phyloP scores from a whole-genome alignment of 2,113 vertebrate species.

The Sebastes schlegelii region DNA sequence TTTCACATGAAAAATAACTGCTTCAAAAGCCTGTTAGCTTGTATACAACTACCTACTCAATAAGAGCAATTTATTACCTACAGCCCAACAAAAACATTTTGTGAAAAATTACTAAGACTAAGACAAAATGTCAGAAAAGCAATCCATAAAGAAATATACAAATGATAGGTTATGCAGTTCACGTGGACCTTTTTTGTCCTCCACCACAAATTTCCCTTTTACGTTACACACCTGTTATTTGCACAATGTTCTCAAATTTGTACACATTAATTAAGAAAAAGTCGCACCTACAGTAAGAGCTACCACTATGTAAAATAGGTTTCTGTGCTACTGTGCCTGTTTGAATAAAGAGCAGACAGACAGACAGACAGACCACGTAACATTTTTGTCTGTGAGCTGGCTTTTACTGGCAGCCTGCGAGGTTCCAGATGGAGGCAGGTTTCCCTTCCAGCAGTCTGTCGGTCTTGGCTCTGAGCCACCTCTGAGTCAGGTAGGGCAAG shows the following conservation, averaged over 20 bases:
- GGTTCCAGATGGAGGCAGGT: slow-evolving; percentile 64
- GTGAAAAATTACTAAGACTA: no score
- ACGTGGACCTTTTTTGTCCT: background rate
- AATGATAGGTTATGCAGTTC: background rate
- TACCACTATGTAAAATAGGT: no score
- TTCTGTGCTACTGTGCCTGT: no score
- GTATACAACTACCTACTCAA: no score
- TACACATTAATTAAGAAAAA: background rate
- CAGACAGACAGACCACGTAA: background rate
- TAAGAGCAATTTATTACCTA: no score
- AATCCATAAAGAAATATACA: no score
- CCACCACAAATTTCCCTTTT: background rate
- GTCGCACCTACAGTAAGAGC: no score
- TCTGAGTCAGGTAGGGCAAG: slow-evolving; percentile 68
- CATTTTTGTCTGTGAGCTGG: slow-evolving; percentile 33
- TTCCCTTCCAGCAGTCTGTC: slow-evolving; percentile 68
- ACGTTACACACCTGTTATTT: background rate
- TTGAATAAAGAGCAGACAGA: background rate
- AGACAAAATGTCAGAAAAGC: background rate
- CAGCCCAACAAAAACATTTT: no score
- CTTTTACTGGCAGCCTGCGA: slow-evolving; percentile 49
- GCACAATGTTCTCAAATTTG: background rate
- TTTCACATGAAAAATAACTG: no score
- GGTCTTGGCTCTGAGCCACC: slow-evolving; percentile 60
- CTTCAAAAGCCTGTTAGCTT: no score